Percentiles rank a stretch among this genome's conserved stretches.
Evolutionary conservation across 1,140 invertebrate genomes (phyloP).

Genomic region (Drosophila burlai): DNA sequence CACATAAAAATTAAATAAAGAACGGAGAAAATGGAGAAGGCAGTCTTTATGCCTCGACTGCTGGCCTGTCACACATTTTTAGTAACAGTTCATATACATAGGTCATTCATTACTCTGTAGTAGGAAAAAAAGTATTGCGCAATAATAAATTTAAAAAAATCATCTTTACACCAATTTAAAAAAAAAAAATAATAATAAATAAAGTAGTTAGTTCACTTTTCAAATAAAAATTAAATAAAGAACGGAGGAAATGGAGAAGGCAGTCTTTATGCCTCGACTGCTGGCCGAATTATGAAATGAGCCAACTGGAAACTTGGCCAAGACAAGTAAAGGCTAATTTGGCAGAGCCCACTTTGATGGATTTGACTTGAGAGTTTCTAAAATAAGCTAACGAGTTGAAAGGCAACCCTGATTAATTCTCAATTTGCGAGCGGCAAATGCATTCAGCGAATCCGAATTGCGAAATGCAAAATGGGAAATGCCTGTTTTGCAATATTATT

Average conservation of each 20-base stretch:
- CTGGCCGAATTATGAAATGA: background rate
- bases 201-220: background rate
- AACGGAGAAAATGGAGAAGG: too few relatives aligned
- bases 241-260: too few relatives aligned
- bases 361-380: background rate
- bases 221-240: background rate
- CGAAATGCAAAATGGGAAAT: conserved; percentile 46
- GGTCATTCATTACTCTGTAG: too few relatives aligned
- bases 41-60: background rate
- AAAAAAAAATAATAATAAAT: too few relatives aligned
- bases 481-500: conserved; percentile 59
- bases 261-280: background rate
- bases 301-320: background rate
- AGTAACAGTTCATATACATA: too few relatives aligned
- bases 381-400: conserved; percentile 35
- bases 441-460: conserved; percentile 23
- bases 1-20: background rate
- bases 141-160: too few relatives aligned
- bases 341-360: background rate
- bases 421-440: conserved; percentile 25
- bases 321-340: background rate
- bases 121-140: too few relatives aligned
- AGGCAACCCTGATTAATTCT: conserved; percentile 41
- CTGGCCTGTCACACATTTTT: background rate
- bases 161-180: too few relatives aligned